These are phyloP conservation scores for Microctenopoma steveboyesi DNA, from an alignment of 2,797 vertebrate genomes.

Conservation along the genomic window DNA sequence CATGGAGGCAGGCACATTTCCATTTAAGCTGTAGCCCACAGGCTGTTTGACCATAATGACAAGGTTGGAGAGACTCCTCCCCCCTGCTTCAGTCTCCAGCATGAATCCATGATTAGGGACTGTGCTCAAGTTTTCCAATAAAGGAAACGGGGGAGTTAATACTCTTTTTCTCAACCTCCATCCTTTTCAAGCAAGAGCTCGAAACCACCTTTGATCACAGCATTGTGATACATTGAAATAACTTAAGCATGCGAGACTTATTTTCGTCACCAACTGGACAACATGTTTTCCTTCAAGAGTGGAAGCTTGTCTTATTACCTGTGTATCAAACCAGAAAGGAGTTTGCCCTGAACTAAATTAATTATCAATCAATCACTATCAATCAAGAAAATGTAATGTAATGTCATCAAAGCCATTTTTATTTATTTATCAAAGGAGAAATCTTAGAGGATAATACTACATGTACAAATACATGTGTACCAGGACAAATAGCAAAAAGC, in stretches of 20 bases:
- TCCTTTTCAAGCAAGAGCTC: conserved; percentile 46
- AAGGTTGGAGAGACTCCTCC: conserved; percentile 54
- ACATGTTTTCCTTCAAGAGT: conserved; percentile 7
- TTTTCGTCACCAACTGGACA: conserved; percentile 33
- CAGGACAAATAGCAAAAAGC: background rate
- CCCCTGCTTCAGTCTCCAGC: conserved; percentile 49
- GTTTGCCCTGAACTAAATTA: conserved; percentile 7
- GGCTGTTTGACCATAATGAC: conserved; percentile 73
- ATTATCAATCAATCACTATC: too few species aligned
- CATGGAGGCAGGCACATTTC: conserved; percentile 55
- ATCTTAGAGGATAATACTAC: background rate
- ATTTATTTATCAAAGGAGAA: background rate
- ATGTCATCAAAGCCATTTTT: background rate
- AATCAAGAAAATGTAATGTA: too few species aligned
- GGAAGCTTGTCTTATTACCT: conserved; percentile 22
- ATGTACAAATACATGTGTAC: background rate
- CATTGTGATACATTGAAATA: conserved; percentile 36
- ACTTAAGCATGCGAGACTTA: conserved; percentile 32
- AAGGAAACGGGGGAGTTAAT: conserved; percentile 60
- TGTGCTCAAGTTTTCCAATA: conserved; percentile 71
- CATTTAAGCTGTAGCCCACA: conserved; percentile 65
- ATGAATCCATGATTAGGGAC: conserved; percentile 56
- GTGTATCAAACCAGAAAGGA: conserved; percentile 10
- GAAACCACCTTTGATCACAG: conserved; percentile 57
- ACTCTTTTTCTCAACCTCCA: conserved; percentile 52